Evolutionary conservation across 2,888 invertebrate genomes (phyloP), one percentile per base, ranked within the genome.

Genomic region (Buathra laborator): DNA sequence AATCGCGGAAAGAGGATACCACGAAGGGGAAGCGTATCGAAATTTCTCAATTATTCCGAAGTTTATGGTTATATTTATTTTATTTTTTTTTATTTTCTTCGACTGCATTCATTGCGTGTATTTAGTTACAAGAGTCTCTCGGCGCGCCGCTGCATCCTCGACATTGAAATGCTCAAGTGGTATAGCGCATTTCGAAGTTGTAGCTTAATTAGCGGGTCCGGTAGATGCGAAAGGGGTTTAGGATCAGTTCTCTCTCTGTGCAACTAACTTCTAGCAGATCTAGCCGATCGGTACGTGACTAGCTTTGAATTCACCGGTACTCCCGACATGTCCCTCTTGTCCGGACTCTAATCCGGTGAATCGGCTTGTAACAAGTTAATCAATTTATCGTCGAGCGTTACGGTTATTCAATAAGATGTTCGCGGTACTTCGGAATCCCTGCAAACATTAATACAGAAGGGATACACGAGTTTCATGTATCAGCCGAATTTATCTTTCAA

Each of bases 331-430:
- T 66, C 43, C 64, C 64, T 67, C 24, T 51, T 71, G 32, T 24
- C 59, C 66, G 64, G 66, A 76, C 81, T 62, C 59, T 59, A 66
- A 81, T 62, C 53, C 81, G 68, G 37, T 53, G 85, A 88, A 88
- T 86, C 88, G 89, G 88, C 89, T 90, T 89, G 89, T 90, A 85
- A 89, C 87, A 89, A 87, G 88, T 89, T 90, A 89, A 91, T 92
- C 91, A 88, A 89, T 89, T 89, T 88, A 86, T 87, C 88, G 78
- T 19, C 51, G n/a, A 84, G 87, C 88, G 87, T 89, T 88, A 86
- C 86, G 88, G 83, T 89, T 88, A 91, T 88, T 78, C 86, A 87
- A 87, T 89, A 88, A 89, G 87, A 88, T 81, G 89, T 68, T 85
- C 72, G 71, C 72, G 59, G 59, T 29, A 12, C 14, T 19, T 12